Percentiles rank a stretch among this genome's conserved stretches.
Evolutionary conservation across 1,140 invertebrate species (phyloP).

Genomic region (Nymphalis io): DNA sequence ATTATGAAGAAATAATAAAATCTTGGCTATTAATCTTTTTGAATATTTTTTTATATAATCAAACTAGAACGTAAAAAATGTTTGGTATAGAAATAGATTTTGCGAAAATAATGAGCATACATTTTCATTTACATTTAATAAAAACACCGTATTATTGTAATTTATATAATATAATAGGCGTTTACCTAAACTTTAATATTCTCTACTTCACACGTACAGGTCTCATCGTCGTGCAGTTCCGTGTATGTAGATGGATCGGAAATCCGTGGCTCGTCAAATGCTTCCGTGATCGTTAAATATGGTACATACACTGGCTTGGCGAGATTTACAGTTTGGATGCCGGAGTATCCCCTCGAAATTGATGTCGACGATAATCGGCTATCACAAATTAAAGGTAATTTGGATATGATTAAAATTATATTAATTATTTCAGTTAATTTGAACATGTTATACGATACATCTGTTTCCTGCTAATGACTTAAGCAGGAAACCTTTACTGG

Average conservation of each 20-base stretch:
- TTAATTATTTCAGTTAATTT: background rate
- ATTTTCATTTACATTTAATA: no score
- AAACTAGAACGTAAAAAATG: no score
- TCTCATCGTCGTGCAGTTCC: slow-evolving; percentile 96
- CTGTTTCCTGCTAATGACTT: slow-evolving; percentile 30
- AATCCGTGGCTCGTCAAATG: slow-evolving; percentile 96
- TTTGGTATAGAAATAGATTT: no score
- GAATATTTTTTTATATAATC: no score
- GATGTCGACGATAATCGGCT: slow-evolving; percentile 93
- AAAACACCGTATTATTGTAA: background rate
- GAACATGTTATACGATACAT: slow-evolving; percentile 28
- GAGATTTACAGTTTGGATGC: slow-evolving; percentile 97
- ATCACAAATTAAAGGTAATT: slow-evolving; percentile 91
- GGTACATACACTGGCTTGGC: slow-evolving; percentile 94
- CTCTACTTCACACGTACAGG: slow-evolving; percentile 80
- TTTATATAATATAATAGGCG: background rate
- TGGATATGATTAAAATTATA: slow-evolving; percentile 2
- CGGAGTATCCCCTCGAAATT: slow-evolving; percentile 95
- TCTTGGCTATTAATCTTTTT: no score
- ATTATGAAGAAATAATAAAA: no score
- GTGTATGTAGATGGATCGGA: slow-evolving; percentile 98
- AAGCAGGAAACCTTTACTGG: slow-evolving; percentile 33
- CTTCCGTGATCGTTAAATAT: slow-evolving; percentile 96
- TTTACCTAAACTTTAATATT: background rate
- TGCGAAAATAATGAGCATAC: no score